These are phyloP conservation scores for Nannobrachium achirus DNA, from an alignment of 2,113 vertebrate species.

Conservation along the genomic window DNA sequence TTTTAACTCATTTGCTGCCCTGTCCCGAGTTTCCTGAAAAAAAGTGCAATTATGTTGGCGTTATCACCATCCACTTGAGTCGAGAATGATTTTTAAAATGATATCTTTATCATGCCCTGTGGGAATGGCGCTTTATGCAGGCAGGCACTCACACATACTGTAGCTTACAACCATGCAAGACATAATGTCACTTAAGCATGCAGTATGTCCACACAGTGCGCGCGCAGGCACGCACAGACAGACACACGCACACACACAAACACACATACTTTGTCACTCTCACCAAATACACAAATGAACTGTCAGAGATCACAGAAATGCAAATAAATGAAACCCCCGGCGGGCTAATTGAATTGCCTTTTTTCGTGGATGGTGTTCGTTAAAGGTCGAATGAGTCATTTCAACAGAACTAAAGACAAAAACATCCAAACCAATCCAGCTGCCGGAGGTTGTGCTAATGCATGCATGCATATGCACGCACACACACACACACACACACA, in stretches of 20 bases:
- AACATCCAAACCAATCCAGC: constrained; percentile 33
- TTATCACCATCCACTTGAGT: too few relatives aligned
- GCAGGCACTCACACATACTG: too few relatives aligned
- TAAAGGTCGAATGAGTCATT: constrained; percentile 38
- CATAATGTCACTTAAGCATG: too few relatives aligned
- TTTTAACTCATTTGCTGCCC: too few relatives aligned
- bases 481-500: background rate
- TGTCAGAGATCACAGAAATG: constrained; percentile 12
- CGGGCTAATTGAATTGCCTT: background rate
- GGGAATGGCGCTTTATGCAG: too few relatives aligned
- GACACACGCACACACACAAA: background rate
- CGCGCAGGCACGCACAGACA: background rate
- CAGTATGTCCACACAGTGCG: too few relatives aligned
- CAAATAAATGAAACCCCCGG: constrained; percentile 18
- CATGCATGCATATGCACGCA: constrained; percentile 7
- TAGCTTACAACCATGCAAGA: too few relatives aligned
- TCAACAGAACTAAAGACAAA: constrained; percentile 33
- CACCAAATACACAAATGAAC: constrained; percentile 18
- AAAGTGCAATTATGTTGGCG: too few relatives aligned
- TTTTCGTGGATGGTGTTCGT: constrained; percentile 18
- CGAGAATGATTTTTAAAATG: too few relatives aligned
- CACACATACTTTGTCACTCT: background rate
- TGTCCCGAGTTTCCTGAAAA: too few relatives aligned
- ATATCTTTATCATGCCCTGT: too few relatives aligned
- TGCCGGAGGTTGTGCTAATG: background rate